Percentiles rank a stretch among this genome's conserved stretches.
Evolutionary conservation across 2,797 vertebrate species (phyloP).

Genomic region (Steatocranus sp.): DNA sequence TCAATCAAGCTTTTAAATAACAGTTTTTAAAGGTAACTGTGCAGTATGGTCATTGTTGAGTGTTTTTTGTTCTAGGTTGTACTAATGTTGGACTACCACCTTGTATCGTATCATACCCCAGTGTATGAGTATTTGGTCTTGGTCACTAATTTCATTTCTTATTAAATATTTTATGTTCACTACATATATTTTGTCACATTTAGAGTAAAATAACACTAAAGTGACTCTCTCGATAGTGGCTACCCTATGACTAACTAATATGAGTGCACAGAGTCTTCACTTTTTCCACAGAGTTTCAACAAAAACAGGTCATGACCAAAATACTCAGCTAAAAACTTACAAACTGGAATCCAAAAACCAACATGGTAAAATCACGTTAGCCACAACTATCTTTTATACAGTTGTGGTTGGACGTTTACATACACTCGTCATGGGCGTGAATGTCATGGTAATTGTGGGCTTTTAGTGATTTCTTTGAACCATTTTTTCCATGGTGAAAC

Average conservation of each 20-base stretch:
- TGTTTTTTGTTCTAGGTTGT: neutral
- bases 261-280: neutral
- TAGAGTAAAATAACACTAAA: neutral
- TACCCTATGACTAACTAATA: neutral
- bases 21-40: neutral
- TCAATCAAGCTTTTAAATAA: neutral
- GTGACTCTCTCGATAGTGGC: neutral
- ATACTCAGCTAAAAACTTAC: neutral
- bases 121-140: neutral
- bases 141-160: rapidly evolving
- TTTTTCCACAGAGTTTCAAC: neutral
- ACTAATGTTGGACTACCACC: neutral
- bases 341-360: neutral
- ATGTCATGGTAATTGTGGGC: neutral
- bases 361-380: neutral
- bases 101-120: neutral
- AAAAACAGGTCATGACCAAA: neutral
- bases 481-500: neutral
- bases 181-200: neutral
- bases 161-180: neutral
- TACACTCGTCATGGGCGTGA: neutral
- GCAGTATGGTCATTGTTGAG: neutral
- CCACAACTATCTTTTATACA: neutral
- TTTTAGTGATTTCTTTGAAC: neutral
- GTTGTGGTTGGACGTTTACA: neutral